Base-by-base conservation (phyloP, 2,888 invertebrate species). In the Apantesis nais region DNA sequence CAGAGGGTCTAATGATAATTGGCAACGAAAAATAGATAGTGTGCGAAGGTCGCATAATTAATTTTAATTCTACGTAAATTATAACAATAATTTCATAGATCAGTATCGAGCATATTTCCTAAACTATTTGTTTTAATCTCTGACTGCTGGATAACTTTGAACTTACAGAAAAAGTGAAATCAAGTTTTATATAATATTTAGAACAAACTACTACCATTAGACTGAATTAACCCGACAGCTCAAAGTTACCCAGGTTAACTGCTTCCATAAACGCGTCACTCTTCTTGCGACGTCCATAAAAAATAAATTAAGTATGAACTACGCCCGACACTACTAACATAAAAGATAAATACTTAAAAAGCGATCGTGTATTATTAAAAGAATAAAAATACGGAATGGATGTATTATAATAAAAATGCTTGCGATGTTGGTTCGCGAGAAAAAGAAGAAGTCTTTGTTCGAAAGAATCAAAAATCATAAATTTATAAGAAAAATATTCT, bases 281-380 rank as follows among this genome's bases (percentile, higher is more conserved):
- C 7, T 8, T 11, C n/a, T 7, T 14, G 14, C 25, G 29, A 58
- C 55, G 25, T 29, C 25, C 25, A 55, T 29, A 29, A 25, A 58
- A 55, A 58, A 58, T 58, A 58, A 58, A 34, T 62, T 58, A 61
- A 67, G n/a, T 62, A 39, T 25, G 37, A 66, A 73, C 66, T 29
- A 62, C 72, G 61, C 63, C 61, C 71, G 72, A 75, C 70, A 71
- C 61, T 55, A 52, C 71, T 63, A 73, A 78, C 2, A 65, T 12
- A 69, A 71, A 76, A 74, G 61, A 81, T 81, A 81, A 81, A 81
- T 81, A 81, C 71, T 75, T 79, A 74, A 74, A 76, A 74, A 77
- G 75, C 76, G 74, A 76, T 64, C 44, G 44, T 66, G 63, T 63
- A 67, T 55, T 67, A 67, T 31, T 67, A 62, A 72, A 68, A 68